Evolutionary conservation across 2,888 invertebrate genomes (phyloP), one percentile per base, ranked within the genome.

Genomic region (Agrotis puta): DNA sequence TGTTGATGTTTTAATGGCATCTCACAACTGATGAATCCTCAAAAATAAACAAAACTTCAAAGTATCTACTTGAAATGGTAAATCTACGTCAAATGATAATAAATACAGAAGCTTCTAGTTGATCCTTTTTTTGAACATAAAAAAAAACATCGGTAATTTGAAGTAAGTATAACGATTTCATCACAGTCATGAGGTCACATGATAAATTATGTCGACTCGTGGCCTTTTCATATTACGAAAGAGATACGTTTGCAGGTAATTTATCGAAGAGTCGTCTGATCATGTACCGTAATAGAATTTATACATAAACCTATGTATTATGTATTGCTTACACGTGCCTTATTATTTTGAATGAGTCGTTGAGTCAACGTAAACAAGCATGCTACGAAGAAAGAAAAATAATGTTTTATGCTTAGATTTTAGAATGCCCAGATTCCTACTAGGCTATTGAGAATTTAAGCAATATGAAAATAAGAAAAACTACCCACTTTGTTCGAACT

Each of bases 161-260:
- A 79, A 48, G 72, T 63, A 39, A 48, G 72, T 63, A 39, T 9
- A 22, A n/a, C 33, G 27, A 69, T 74, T 79, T 76, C 53, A 57
- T n/a, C 5, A 70, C 47, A 53, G 27, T 63, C 54, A 62, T 71
- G 74, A 63, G 70, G 65, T 74, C 71, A 62, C 33, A 54, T 54
- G 11, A 74, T 77, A 68, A 43, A 77, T 71, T 22, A 53, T 57
- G 53, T 24, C 58, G 16, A 20, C 59, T 50, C 45, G 62, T 72
- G 65, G 53, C 63, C 74, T 71, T 70, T 66, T 50, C 58, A 14
- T 24, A n/a, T 70, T 62, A 66, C 56, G 57, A 59, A 68, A 64
- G 24, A 50, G 57, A 63, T 66, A 5, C n/a, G 24, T 58, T 69
- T 59, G 48, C 48, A 50, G 56, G 68, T 64, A 53, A 74, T 66